Evolutionary conservation across 2,797 vertebrate species (phyloP).

Genomic region (Sebastes iracundus): DNA sequence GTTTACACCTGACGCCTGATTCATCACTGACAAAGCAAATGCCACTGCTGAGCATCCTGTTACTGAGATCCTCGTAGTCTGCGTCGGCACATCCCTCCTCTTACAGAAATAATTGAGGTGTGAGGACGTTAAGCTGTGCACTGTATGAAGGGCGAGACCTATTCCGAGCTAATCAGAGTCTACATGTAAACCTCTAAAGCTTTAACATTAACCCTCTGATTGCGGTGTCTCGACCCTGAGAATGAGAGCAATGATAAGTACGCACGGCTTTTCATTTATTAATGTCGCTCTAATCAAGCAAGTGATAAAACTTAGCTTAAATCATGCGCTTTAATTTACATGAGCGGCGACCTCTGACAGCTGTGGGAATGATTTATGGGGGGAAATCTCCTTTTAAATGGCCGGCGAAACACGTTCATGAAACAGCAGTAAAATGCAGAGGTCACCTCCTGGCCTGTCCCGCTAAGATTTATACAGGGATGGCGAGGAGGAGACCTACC

Average conservation of each 20-base stretch:
- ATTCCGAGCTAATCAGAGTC: slow-evolving; percentile 41
- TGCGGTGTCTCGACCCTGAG: slow-evolving; percentile 45
- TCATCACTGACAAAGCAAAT: slow-evolving; percentile 67
- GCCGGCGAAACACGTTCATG: slow-evolving; percentile 37
- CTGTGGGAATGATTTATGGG: slow-evolving; percentile 36
- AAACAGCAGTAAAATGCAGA: slow-evolving; percentile 44
- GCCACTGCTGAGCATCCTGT: slow-evolving; percentile 23
- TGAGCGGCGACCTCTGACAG: slow-evolving; percentile 40
- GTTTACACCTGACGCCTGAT: slow-evolving; percentile 57
- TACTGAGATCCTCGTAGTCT: not conserved
- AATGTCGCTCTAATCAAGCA: slow-evolving; percentile 56
- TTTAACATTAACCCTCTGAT: slow-evolving; percentile 41
- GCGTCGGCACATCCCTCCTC: not conserved
- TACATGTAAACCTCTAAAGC: not conserved
- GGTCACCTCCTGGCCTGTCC: slow-evolving; percentile 48
- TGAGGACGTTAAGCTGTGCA: slow-evolving; percentile 2
- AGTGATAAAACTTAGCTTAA: slow-evolving; percentile 39
- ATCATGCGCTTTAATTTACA: slow-evolving; percentile 41
- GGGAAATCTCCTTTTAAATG: slow-evolving; percentile 35
- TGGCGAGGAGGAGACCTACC: not conserved
- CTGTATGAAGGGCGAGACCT: slow-evolving; percentile 16
- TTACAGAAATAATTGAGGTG: not conserved
- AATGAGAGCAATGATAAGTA: slow-evolving; percentile 18
- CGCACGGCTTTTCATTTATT: slow-evolving; percentile 46
- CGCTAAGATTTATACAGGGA: slow-evolving; percentile 43